A percentile compares a stretch with the other conserved stretches of the same genome.
Evolutionary conservation across 2,797 vertebrate genomes (phyloP).

Genomic region (Calcarius lapponicus): DNA sequence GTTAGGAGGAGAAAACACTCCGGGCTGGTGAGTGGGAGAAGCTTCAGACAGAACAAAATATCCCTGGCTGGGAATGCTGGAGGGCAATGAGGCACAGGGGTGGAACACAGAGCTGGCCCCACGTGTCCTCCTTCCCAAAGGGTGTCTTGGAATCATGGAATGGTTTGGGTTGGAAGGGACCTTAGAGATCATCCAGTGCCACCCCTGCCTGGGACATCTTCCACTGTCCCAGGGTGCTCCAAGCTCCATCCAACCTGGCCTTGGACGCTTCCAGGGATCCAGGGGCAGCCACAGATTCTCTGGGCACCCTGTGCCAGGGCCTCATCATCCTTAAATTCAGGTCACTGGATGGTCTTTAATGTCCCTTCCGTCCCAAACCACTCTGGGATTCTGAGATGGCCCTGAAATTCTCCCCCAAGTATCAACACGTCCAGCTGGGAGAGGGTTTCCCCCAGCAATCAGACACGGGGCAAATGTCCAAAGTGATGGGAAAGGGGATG

Average conservation of each 20-base stretch:
- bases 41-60: slow-evolving; percentile 18
- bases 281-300: neutral
- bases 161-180: neutral
- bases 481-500: neutral
- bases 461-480: neutral
- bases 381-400: neutral
- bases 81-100: neutral
- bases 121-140: accelerated
- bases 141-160: neutral
- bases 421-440: neutral
- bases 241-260: accelerated
- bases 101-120: neutral
- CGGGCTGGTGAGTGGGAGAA: slow-evolving; percentile 29
- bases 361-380: neutral
- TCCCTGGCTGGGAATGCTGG: neutral
- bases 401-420: neutral
- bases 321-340: neutral
- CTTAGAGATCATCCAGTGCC: neutral
- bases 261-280: neutral
- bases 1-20: slow-evolving; percentile 13
- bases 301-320: neutral
- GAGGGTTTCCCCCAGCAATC: neutral
- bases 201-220: neutral
- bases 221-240: accelerated
- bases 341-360: neutral